Evolutionary conservation across 2,888 invertebrate species (phyloP), one percentile per base, ranked within the genome.

Genomic region (Macroteleia sp.): DNA sequence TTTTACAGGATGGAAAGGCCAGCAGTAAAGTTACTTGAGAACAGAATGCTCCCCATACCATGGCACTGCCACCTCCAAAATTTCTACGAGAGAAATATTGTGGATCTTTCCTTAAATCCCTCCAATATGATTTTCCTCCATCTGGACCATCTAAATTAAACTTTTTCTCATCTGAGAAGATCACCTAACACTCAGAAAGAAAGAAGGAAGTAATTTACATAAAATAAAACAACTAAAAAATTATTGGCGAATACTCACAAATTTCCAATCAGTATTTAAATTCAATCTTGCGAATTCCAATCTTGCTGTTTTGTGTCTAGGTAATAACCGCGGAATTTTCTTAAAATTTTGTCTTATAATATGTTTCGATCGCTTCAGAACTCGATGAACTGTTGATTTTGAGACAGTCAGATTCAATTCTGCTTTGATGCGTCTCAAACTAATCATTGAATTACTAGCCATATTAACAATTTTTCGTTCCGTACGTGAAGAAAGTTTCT

Each of bases 371-470:
- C 36, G 34, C 14, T 17, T 20, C 14, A 59, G 12, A 19, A 46
- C 59, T 34, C 32, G 30, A 10, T 59, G 20, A 14, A 46, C 36
- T n/a, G 59, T 59, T 36, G 16, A 59, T 28, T 10, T 12, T 32
- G 30, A 39, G 41, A 48, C 54, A 46, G 56, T 41, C 22, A 61
- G 28, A 41, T 56, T 59, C 16, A 46, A 67, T 30, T 67, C 67
- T 46, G 16, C 46, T 46, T 30, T 34, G 12, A 59, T 46, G 10
- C 34, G 30, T 9, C 10, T 46, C 46, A 59, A 61, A 61, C 52
- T 61, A 54, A 41, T 75, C 56, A 75, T 67, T 16, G 20, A 66
- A 67, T 67, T 75, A 39, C 48, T 34, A 9, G 56, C 39, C 25
- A 19, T 57, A 50, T 36, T 22, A 2, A 22, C 2, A 12, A 59